phyloP scores from a whole-genome alignment of 2,113 vertebrate genomes.

The Zosterops lateralis region DNA sequence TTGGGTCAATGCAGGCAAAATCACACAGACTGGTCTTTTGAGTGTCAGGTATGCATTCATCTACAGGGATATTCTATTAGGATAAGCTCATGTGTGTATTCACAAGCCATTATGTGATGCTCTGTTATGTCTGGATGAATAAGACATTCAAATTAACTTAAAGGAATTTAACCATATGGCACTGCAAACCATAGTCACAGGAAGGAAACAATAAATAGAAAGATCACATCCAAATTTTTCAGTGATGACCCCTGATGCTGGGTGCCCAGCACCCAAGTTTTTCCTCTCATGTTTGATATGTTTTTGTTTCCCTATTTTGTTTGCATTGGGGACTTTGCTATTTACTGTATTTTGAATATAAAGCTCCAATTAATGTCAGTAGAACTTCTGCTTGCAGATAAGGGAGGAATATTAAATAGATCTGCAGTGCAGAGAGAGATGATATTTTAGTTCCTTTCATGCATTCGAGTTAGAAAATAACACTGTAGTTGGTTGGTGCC shows the following conservation, averaged over 20 bases:
- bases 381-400: conserved; percentile 35
- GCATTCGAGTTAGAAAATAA: conserved; percentile 32
- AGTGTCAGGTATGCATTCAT: not conserved
- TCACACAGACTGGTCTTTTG: not conserved
- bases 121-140: not conserved
- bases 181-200: not conserved
- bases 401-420: conserved; percentile 61
- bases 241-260: not conserved
- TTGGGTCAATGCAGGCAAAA: not conserved
- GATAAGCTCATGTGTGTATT: not conserved
- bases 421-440: conserved; percentile 42
- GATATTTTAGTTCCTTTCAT: conserved; percentile 46
- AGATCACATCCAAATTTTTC: not conserved
- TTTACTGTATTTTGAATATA: conserved; percentile 10
- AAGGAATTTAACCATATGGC: not conserved
- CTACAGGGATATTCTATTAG: not conserved
- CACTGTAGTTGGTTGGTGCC: not conserved
- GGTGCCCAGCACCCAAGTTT: not conserved
- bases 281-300: not conserved
- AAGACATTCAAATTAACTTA: not conserved
- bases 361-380: not conserved
- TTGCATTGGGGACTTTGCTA: not conserved
- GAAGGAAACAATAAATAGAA: not conserved
- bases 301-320: not conserved
- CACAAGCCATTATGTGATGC: not conserved